Conservation (phyloP, 1,140 invertebrate species). For the Sitophilus oryzae region DNA sequence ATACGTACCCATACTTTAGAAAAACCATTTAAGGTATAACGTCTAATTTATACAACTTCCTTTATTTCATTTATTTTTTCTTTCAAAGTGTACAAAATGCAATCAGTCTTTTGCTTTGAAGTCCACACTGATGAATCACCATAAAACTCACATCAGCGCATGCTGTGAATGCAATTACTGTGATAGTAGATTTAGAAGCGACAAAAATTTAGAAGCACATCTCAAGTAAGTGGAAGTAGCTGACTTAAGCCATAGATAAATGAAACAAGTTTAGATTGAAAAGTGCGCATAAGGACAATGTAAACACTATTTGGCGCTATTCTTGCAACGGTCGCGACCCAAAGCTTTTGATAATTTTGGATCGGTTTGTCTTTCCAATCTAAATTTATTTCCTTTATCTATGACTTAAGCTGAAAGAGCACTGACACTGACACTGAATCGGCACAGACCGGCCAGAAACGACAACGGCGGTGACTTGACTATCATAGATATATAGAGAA, state of each 20-base stretch:
- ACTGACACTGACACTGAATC: too few relatives aligned
- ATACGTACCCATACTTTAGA: constrained; percentile 40
- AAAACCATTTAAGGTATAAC: constrained; percentile 39
- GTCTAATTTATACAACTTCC: not conserved
- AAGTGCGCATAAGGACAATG: too few relatives aligned
- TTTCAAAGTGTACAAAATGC: constrained; percentile 36
- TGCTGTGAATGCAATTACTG: constrained; percentile 18
- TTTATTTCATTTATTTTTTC: constrained; percentile 11
- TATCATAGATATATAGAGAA: too few relatives aligned
- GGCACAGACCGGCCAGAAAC: too few relatives aligned
- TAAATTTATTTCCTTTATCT: too few relatives aligned
- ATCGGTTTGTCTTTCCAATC: too few relatives aligned
- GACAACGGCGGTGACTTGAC: too few relatives aligned
- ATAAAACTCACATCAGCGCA: constrained; percentile 29
- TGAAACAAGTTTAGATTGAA: too few relatives aligned
- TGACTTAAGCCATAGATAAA: too few relatives aligned
- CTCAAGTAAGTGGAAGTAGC: not conserved
- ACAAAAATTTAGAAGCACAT: constrained; percentile 2
- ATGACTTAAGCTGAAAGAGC: not conserved
- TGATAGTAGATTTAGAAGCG: constrained; percentile 9
- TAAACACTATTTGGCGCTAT: too few relatives aligned
- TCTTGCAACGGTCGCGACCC: too few relatives aligned
- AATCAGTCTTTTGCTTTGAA: constrained; percentile 34
- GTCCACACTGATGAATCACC: constrained; percentile 33
- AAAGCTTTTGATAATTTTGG: too few relatives aligned